Evolutionary conservation across 2,888 invertebrate genomes (phyloP), one percentile per base, ranked within the genome.

Genomic region (Eilema sororculum): DNA sequence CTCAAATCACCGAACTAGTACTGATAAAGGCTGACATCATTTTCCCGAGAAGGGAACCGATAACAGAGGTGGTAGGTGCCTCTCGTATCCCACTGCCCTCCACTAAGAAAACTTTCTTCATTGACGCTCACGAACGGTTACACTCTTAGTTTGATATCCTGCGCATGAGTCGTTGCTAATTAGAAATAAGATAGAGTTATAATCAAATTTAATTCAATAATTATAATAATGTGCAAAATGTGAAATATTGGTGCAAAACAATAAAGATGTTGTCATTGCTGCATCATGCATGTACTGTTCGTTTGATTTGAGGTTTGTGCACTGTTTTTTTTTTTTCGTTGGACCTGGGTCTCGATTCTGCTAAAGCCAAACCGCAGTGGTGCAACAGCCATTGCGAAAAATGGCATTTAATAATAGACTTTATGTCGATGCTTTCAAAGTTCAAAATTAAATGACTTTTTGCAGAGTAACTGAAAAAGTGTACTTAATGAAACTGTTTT

Each of bases 1-100:
- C 80, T 76, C 79, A 75, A 79, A 74, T 76, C 78, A 72, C 77
- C 80, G 79, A 76, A 75, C 79, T 82, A 79, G 75, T 77, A 67
- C 75, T 71, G 87, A 89, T 90, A 90, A 87, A 76, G 67, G 71
- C 62, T 84, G 80, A 87, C 89, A 87, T 87, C 87, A 88, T 80
- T 71, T 65, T 41, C 67, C 46, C 57, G 33, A 57, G 12, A 63
- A 59, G 67, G 28, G 57, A 61, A 56, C 37, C 58, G 79, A 78
- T 81, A 80, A 78, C 68, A 71, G 58, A 56, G 69, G 68, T 58
- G 67, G 66, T 68, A 65, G 66, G 65, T 73, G 67, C 67, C 60
- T 71, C 71, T 76, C 63, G 57, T 66, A 52, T 74, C 57, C 71
- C 65, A 66, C 60, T 65, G 41, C 74, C 67, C 64, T 67, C 69